phyloP scores from a whole-genome alignment of 2,797 vertebrate species.

The Schizopygopsis malacanthus region DNA sequence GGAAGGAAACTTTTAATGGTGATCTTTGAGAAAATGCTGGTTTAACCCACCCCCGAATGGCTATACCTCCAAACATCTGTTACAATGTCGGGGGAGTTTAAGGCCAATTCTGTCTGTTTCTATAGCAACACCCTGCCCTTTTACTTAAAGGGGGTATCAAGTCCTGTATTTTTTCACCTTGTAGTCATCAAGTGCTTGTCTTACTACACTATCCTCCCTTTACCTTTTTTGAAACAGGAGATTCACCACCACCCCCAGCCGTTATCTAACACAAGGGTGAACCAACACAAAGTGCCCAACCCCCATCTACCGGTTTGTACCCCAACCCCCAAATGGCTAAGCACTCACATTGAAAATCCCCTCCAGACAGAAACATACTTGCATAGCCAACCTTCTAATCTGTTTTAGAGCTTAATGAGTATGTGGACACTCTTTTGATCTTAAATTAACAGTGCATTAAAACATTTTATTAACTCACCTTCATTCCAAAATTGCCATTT shows the following conservation, averaged over 20 bases:
- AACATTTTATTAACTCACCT: neutral
- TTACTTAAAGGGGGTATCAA: conserved; percentile 66
- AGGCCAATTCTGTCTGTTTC: conserved; percentile 76
- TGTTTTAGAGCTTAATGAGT: conserved; percentile 10
- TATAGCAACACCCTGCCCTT: conserved; percentile 73
- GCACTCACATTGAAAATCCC: conserved; percentile 45
- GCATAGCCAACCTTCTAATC: conserved; percentile 9
- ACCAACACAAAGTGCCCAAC: conserved; percentile 52
- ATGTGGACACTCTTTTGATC: neutral
- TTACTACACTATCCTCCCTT: no score
- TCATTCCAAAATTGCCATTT: neutral
- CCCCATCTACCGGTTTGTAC: conserved; percentile 55
- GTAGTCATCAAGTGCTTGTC: conserved; percentile 51
- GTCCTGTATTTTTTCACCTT: conserved; percentile 66
- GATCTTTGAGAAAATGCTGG: conserved; percentile 64
- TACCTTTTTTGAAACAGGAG: conserved; percentile 32
- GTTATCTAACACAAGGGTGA: conserved; percentile 23
- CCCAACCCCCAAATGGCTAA: conserved; percentile 57
- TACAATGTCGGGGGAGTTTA: conserved; percentile 56
- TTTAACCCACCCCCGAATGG: conserved; percentile 68
- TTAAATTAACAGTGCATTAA: neutral
- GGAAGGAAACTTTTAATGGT: conserved; percentile 64
- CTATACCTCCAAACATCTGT: conserved; percentile 76
- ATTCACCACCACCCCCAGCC: conserved; percentile 36
- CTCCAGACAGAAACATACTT: conserved; percentile 23